phyloP scores from a whole-genome alignment of 2,797 vertebrate species.

The Lutjanus campechanus region DNA sequence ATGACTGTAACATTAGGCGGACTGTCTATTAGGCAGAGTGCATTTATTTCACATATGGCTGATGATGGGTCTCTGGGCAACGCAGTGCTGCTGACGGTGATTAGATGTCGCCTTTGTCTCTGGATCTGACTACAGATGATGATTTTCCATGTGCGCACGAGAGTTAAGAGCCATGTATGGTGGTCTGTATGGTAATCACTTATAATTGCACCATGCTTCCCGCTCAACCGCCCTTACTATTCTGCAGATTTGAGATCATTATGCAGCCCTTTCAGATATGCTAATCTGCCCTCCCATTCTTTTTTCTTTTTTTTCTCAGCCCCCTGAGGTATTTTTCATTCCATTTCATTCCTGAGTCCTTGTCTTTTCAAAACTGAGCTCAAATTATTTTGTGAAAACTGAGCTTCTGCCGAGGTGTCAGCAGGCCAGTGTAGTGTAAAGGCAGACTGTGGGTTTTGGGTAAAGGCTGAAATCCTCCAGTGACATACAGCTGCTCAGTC shows the following conservation, averaged over 20 bases:
- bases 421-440: neutral
- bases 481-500: neutral
- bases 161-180: slow-evolving; percentile 16
- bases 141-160: neutral
- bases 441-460: neutral
- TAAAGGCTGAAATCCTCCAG: neutral
- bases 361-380: slow-evolving; percentile 37
- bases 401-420: neutral
- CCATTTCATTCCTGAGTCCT: slow-evolving; percentile 34
- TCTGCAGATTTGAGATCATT: slow-evolving; percentile 41
- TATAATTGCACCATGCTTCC: slow-evolving; percentile 49
- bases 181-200: slow-evolving; percentile 42
- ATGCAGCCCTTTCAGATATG: slow-evolving; percentile 55
- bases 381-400: slow-evolving; percentile 36
- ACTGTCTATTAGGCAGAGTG: slow-evolving; percentile 16
- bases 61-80: slow-evolving; percentile 22
- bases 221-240: slow-evolving; percentile 38
- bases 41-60: slow-evolving; percentile 29
- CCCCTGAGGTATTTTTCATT: slow-evolving; percentile 37
- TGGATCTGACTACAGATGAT: slow-evolving; percentile 5
- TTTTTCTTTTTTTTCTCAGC: neutral
- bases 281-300: slow-evolving; percentile 33
- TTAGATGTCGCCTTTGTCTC: slow-evolving; percentile 16
- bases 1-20: slow-evolving; percentile 21
- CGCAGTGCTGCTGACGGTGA: slow-evolving; percentile 28